Base-by-base conservation (phyloP, 1,140 invertebrate species). In the Heliothis virescens region DNA sequence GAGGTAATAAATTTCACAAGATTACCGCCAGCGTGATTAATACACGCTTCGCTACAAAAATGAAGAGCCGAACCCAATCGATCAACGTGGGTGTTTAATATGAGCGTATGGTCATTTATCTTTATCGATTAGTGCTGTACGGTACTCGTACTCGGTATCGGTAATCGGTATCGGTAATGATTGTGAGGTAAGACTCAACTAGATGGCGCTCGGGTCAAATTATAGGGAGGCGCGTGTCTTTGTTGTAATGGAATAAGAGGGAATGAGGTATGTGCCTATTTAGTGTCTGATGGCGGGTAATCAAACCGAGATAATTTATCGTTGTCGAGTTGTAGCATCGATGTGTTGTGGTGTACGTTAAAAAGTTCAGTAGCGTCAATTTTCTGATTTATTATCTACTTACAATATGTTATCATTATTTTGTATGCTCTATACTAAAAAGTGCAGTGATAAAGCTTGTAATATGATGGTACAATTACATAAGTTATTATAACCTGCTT, bases 21-120 rank as follows among this genome's bases (percentile, higher is more conserved):
- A 93, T 93, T 90, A 90, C 91, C 90, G 88, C 85, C 86, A 73
- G 81, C 69, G 87, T 92, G 90, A 94, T 94, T 94, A 92, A 94
- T 94, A 94, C 86, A 89, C 82, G 82, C 76, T 83, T 82, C 60
- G 69, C 82, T 84, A 93, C 91, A 94, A 94, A 94, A 94, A 94
- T 94, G 90, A 92, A 87, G 89, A 91, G 89, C 26, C 26, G 62
- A 18, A 81, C 82, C 85, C 90, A 84, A 94, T 94, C 91, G 88
- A 91, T 92, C 91, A 90, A 90, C 80, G 92, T 94, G 91, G 92
- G 92, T 92, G 92, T 92, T 92, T 94, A 93, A 94, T 93, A 90
- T 92, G 87, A 88, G 78, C 82, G 79, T 78, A 78, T 62, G 74
- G 60, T 89, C 91, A 91, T 94, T 91, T 92, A 92, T 94, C 91